Conservation (phyloP, 2,113 vertebrate species). For the Siniperca knerii region DNA sequence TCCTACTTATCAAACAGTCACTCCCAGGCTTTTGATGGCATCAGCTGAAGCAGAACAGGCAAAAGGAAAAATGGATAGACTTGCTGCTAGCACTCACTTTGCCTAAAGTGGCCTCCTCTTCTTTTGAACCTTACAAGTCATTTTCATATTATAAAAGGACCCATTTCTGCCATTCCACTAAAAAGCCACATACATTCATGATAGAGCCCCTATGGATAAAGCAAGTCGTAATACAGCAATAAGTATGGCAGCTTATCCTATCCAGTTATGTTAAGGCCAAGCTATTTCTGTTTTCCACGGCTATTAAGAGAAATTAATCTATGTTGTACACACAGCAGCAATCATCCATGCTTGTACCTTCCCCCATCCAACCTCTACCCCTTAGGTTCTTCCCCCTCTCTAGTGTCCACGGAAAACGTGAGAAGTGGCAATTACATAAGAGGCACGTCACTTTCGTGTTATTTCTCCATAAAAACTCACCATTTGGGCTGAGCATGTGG, state of each 20-base stretch:
- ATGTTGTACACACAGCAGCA: conserved; percentile 30
- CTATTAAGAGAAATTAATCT: conserved; percentile 26
- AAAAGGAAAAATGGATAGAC: conserved; percentile 65
- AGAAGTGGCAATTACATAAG: conserved; percentile 55
- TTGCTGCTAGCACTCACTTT: conserved; percentile 54
- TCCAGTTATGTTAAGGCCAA: conserved; percentile 25
- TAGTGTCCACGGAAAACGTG: conserved; percentile 27
- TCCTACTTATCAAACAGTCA: conserved; percentile 76
- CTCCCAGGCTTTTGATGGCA: conserved; percentile 69
- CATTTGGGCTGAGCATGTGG: conserved; percentile 13
- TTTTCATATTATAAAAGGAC: conserved; percentile 55
- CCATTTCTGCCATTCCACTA: conserved; percentile 10
- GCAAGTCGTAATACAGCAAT: conserved; percentile 12
- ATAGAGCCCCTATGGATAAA: conserved; percentile 30
- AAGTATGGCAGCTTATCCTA: conserved; percentile 19
- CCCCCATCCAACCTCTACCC: conserved; percentile 21
- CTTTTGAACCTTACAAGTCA: conserved; percentile 40
- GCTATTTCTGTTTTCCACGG: conserved; percentile 34
- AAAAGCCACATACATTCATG: conserved; percentile 5
- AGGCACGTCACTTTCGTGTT: conserved; percentile 13
- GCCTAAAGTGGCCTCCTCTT: conserved; percentile 35
- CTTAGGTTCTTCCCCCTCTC: conserved; percentile 16
- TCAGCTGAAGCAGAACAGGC: conserved; percentile 71
- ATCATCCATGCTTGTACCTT: conserved; percentile 19
- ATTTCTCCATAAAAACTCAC: conserved; percentile 36